Conservation (phyloP, 2,888 invertebrate species). For the Plebejus argus region DNA sequence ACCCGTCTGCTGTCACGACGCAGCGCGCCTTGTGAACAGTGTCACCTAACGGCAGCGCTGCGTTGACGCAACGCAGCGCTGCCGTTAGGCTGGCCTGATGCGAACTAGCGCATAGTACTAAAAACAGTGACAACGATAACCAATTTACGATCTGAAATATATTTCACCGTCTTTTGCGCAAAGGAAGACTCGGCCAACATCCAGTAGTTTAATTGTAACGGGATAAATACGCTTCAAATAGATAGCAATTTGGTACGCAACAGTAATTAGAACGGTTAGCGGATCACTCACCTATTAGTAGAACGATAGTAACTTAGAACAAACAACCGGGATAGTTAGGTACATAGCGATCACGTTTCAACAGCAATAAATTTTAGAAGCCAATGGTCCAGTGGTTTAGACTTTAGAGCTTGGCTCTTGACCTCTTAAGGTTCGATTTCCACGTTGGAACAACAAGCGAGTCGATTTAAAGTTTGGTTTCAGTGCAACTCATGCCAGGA, state of each 20-base stretch:
- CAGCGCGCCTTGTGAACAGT: too few species aligned
- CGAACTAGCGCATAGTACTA: too few species aligned
- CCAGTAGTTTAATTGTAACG: background rate
- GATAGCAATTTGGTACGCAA: background rate
- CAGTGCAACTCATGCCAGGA: too few species aligned
- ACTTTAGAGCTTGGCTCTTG: background rate
- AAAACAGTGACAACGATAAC: too few species aligned
- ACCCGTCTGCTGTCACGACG: too few species aligned
- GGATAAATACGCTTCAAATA: background rate
- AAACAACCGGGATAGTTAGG: background rate
- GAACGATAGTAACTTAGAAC: background rate
- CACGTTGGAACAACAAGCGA: background rate
- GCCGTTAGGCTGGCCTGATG: too few species aligned
- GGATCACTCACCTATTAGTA: slow-evolving; percentile 4
- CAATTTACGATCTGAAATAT: too few species aligned
- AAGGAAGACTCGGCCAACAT: background rate
- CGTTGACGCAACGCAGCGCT: too few species aligned
- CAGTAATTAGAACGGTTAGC: background rate
- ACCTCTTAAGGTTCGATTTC: background rate
- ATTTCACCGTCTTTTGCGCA: background rate
- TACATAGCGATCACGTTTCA: background rate
- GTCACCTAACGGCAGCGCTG: too few species aligned
- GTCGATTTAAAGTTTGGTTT: background rate
- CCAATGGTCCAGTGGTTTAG: background rate
- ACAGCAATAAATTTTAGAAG: background rate